phyloP scores from a whole-genome alignment of 2,113 vertebrate genomes.

The Myrmecophaga tridactyla region DNA sequence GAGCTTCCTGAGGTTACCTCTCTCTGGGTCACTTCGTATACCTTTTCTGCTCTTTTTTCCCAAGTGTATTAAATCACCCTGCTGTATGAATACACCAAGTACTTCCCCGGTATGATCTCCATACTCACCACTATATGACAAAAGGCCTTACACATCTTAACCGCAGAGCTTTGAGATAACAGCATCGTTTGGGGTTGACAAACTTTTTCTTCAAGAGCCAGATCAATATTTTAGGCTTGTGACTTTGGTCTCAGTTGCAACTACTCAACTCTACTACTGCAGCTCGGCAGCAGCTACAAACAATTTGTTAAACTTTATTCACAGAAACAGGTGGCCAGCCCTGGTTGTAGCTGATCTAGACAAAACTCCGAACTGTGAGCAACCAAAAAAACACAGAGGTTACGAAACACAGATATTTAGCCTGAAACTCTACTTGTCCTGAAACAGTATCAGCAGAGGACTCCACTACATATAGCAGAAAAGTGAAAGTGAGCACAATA shows the following conservation, averaged over 20 bases:
- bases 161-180: not conserved
- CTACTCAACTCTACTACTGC: not conserved
- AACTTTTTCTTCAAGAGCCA: not conserved
- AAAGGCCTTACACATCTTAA: not conserved
- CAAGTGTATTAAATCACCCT: not conserved
- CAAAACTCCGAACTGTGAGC: not conserved
- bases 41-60: not conserved
- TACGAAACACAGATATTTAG: not conserved
- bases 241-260: not conserved
- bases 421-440: not conserved
- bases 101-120: not conserved
- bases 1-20: not conserved
- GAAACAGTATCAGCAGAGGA: not conserved
- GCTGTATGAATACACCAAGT: not conserved
- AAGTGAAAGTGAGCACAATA: not conserved
- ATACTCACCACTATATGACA: not conserved
- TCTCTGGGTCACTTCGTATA: not conserved
- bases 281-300: not conserved
- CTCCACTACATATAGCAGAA: not conserved
- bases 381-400: not conserved
- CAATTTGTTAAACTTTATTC: conserved; percentile 7
- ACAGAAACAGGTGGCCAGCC: not conserved
- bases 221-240: not conserved
- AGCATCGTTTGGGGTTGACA: not conserved
- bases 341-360: not conserved